Evolutionary conservation across 2,797 vertebrate species (phyloP), one percentile per base, ranked within the genome.

Genomic region (Glyptemys insculpta): DNA sequence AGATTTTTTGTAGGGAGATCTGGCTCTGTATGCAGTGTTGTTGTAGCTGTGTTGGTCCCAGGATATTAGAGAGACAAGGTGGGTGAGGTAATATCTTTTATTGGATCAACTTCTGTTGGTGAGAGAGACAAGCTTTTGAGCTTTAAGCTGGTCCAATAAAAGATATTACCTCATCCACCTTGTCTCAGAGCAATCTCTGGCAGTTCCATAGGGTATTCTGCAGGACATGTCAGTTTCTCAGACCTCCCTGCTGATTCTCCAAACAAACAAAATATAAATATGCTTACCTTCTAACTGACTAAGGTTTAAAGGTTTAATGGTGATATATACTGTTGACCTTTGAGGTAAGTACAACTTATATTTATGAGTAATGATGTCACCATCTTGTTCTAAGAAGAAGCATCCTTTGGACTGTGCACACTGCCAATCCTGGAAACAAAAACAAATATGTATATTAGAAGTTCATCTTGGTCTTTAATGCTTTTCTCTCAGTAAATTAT

Each of bases 301-400:
- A 89, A 99, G 90, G 37, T 90, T 98, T 34, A 98, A 93, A 5
- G 99, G 99, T 57, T 98, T 99, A 97, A 99, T 99, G 95, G 98
- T 99, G 23, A 99, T 18, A 95, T 98, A 99, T 27, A 99, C 95
- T 14, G 89, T 93, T 91, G 99, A 98, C 23, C 97, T 98, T 37
- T 99, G 98, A 37, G 98, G 88, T 82, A 99, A 81, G 50, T 99
- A 98, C 95, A 99, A 95, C 86, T 97, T 98, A 97, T 99, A 99
- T 92, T 99, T 99, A 96, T 99, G 98, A 87, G 98, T 99, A 93
- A 98, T 83, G 62, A 99, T 98, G 72, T 98, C 98, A 49, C 99
- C 98, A 78, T 98, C 98, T 2, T 99, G 99, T 94, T 99, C 99
- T 87, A 99, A 91, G 97, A 99, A 99, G 97, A 99, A 99, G 95